Evolutionary conservation across 2,888 invertebrate genomes (phyloP).

Genomic region (Lasioglossum oenotherae): DNA sequence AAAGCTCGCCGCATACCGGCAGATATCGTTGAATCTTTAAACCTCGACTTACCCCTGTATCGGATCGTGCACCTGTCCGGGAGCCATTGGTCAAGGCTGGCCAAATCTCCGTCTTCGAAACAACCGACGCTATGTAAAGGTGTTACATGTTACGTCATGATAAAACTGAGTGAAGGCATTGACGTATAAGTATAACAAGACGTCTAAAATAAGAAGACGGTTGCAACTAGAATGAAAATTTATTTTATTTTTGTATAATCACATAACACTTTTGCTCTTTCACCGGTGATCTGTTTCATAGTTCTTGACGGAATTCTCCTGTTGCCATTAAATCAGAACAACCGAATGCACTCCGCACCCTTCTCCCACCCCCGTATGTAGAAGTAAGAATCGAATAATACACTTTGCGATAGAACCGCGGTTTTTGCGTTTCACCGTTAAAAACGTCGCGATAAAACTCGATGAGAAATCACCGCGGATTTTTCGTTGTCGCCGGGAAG

Average conservation of each 20-base stretch:
- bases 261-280: background rate
- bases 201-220: too few species aligned
- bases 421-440: background rate
- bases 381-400: constrained; percentile 31
- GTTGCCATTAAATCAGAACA: background rate
- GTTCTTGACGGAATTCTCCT: background rate
- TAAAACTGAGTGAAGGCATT: background rate
- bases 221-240: background rate
- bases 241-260: background rate
- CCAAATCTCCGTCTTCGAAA: background rate
- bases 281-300: background rate
- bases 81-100: background rate
- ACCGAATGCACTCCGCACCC: background rate
- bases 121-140: background rate
- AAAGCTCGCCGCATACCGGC: constrained; percentile 63
- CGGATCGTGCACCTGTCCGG: constrained; percentile 32
- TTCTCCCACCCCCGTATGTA: background rate
- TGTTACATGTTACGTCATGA: background rate
- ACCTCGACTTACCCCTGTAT: constrained; percentile 52
- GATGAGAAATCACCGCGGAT: constrained; percentile 47
- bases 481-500: constrained; percentile 18
- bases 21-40: constrained; percentile 68
- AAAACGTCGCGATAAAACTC: constrained; percentile 21
- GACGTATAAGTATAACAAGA: background rate
- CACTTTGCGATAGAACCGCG: constrained; percentile 5